Conservation (phyloP, 2,888 invertebrate species). For the Sphaerophoria taeniata region DNA sequence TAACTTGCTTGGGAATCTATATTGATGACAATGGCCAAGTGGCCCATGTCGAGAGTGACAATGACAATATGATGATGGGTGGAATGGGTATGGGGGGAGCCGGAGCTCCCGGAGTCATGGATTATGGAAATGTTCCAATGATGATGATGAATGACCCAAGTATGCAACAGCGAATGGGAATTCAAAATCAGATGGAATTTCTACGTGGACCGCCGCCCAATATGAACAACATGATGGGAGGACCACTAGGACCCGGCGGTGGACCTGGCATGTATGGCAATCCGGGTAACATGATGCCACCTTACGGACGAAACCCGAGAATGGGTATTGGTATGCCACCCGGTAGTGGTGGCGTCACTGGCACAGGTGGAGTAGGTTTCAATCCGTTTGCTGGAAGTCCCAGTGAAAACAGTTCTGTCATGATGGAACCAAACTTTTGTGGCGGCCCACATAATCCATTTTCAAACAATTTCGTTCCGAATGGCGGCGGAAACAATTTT, state of each 20-base stretch:
- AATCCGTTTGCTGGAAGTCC: conserved; percentile 82
- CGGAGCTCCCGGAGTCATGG: conserved; percentile 16
- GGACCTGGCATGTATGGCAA: conserved; percentile 34
- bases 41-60: conserved; percentile 78
- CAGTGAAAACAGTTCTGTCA: conserved; percentile 77
- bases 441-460: conserved; percentile 78
- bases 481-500: conserved; percentile 54
- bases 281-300: conserved; percentile 75
- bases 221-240: conserved; percentile 70
- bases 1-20: conserved; percentile 86
- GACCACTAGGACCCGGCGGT: conserved; percentile 23
- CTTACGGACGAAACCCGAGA: conserved; percentile 80
- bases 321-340: conserved; percentile 86
- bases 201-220: conserved; percentile 80
- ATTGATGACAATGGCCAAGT: conserved; percentile 85
- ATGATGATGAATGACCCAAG: conserved; percentile 67
- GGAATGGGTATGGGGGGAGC: conserved; percentile 58
- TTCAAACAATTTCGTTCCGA: conserved; percentile 44
- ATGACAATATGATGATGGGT: conserved; percentile 61
- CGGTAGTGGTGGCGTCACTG: conserved; percentile 82
- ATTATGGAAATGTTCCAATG: conserved; percentile 56
- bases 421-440: conserved; percentile 76
- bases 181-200: conserved; percentile 79
- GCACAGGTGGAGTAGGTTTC: conserved; percentile 79
- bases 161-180: conserved; percentile 42